Conservation (phyloP, 2,113 vertebrate species). For the Periophthalmodon schlosseri region DNA sequence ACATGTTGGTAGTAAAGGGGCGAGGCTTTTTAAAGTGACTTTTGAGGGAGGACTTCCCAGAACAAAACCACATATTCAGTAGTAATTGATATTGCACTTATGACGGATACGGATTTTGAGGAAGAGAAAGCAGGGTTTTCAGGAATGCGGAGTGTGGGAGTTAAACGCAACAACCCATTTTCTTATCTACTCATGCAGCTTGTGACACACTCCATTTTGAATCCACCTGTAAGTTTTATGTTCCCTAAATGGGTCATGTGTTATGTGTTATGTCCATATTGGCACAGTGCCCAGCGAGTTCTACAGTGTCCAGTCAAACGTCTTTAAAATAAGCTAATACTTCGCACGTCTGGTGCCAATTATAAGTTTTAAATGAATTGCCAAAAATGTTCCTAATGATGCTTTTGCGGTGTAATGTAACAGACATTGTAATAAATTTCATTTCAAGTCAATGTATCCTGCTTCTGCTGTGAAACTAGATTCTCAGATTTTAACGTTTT, state of each 20-base stretch:
- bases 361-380: not conserved
- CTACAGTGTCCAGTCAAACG: not conserved
- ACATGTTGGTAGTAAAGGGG: not conserved
- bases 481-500: not conserved
- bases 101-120: conserved; percentile 22
- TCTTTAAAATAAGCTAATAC: not conserved
- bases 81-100: conserved; percentile 76
- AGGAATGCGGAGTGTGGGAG: conserved; percentile 13
- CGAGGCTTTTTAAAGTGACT: conserved; percentile 20
- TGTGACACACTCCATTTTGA: not conserved
- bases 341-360: not conserved
- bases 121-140: conserved; percentile 7
- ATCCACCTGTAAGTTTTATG: not conserved
- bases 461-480: conserved; percentile 20
- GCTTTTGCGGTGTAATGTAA: not conserved
- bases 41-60: conserved; percentile 17
- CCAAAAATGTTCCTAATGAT: not conserved
- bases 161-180: not conserved
- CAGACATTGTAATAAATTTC: not conserved
- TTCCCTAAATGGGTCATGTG: not conserved
- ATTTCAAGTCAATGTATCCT: not conserved
- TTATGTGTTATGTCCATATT: not conserved
- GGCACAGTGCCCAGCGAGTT: no score
- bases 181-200: not conserved
- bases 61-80: conserved; percentile 53